Percentiles rank a stretch among this genome's conserved stretches.
These are phyloP conservation scores for Ctenomys sociabilis DNA, from an alignment of 2,113 vertebrate genomes.

Conservation along the genomic window DNA sequence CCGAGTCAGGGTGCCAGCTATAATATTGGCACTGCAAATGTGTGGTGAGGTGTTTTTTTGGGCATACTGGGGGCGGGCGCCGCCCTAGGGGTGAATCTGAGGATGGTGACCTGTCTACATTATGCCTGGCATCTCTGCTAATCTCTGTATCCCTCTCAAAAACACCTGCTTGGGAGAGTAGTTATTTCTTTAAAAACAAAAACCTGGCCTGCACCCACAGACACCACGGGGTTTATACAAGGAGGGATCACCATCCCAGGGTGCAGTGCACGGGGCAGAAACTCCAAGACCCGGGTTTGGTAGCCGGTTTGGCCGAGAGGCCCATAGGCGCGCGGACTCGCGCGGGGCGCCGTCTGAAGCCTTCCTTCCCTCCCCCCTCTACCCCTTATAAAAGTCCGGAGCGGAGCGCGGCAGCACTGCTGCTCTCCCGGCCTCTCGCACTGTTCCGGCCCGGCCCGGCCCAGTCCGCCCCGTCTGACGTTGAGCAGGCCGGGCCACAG, in stretches of 20 bases:
- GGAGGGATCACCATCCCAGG: background rate
- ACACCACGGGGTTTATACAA: background rate
- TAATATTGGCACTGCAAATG: background rate
- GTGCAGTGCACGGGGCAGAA: background rate
- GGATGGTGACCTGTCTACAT: background rate
- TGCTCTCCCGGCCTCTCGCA: constrained; percentile 24
- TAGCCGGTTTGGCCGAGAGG: background rate
- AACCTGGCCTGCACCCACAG: background rate
- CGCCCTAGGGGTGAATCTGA: constrained; percentile 79
- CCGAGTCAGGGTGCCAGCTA: background rate
- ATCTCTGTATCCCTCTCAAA: background rate
- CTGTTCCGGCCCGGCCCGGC: background rate
- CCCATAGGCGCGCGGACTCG: constrained; percentile 40
- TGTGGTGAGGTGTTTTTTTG: background rate
- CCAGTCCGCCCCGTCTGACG: constrained; percentile 65
- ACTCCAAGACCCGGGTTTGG: background rate
- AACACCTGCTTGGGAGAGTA: constrained; percentile 42
- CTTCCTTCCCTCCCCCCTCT: constrained; percentile 73
- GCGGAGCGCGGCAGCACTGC: constrained; percentile 36
- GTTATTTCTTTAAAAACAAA: constrained; percentile 69
- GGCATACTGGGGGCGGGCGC: constrained; percentile 52
- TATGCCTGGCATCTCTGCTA: background rate
- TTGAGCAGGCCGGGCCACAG: constrained; percentile 28
- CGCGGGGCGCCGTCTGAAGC: constrained; percentile 25
- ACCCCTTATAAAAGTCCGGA: constrained; percentile 75